Base-by-base conservation (phyloP, 2,888 invertebrate species). In the Phyllotreta striolata region DNA sequence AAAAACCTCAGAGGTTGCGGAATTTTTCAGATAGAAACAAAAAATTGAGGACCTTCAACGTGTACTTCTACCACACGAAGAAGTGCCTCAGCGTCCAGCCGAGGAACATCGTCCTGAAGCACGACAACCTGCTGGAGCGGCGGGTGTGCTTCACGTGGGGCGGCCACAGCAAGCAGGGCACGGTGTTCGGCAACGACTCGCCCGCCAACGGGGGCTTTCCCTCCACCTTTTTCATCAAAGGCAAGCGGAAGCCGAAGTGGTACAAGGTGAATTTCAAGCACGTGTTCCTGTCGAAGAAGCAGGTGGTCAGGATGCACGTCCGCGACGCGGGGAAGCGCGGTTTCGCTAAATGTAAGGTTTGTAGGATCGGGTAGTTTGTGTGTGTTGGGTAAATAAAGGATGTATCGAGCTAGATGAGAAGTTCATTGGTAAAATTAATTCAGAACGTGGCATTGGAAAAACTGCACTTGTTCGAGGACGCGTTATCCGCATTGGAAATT, bases 161-260 rank as follows among this genome's bases (percentile, higher is more conserved):
- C 14, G 71, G 72, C 0, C 51, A 63, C 41, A 62, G 10, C 13
- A 62, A 59, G 6, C 68, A 65, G 43, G 74, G 72, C 0, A 68
- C 54, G 13, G 73, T 74, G 1, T 73, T 62, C 58, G 74, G 74
- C 5, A 74, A 74, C 51, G 73, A 74, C 57, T 69, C 73, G 0
- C 74, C 74, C 9, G 68, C 73, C 0, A 73, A 72, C 54, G 65
- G 68, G 14, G 72, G 72, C 10, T 70, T 72, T 55, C 74, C 74
- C 2, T 64, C 71, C 0, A 14, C 70, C 2, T 74, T 72, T 62
- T 73, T 59, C 62, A 55, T 74, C 6, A 73, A 62, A 59, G 69
- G 66, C 51, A 69, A 60, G 43, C 55, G 61, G 12, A 44, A 9
- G 37, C 13, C 62, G 0, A 66, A 47, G 10, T 74, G 74, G 74